phyloP scores from a whole-genome alignment of 2,113 vertebrate species.

The Cichladusa arquata region DNA sequence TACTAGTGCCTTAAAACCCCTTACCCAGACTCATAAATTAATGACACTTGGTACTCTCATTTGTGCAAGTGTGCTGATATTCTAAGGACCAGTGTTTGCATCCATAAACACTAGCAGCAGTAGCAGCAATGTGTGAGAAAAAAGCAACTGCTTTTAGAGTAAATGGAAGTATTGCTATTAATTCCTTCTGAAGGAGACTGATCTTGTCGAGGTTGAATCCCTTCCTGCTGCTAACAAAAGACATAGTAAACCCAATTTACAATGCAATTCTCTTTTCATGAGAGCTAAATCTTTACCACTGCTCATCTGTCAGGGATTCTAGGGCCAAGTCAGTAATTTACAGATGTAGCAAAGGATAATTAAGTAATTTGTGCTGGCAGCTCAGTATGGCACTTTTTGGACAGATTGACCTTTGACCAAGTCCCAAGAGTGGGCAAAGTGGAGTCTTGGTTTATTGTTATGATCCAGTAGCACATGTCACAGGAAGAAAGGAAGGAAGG shows the following conservation, averaged over 20 bases:
- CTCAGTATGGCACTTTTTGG: background rate
- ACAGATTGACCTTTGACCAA: background rate
- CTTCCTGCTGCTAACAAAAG: background rate
- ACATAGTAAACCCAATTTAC: background rate
- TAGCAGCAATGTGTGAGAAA: background rate
- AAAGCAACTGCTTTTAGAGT: background rate
- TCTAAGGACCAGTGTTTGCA: background rate
- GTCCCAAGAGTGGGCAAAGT: background rate
- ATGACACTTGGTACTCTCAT: background rate
- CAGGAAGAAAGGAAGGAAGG: constrained; percentile 45
- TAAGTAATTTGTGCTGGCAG: background rate
- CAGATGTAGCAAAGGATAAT: background rate
- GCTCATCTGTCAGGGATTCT: background rate
- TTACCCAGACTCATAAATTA: constrained; percentile 20
- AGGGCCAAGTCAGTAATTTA: background rate
- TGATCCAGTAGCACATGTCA: background rate
- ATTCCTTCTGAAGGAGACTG: background rate
- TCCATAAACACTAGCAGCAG: background rate
- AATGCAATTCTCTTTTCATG: background rate
- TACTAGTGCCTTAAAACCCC: background rate
- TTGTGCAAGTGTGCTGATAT: background rate
- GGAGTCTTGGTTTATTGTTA: background rate
- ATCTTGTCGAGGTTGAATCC: background rate
- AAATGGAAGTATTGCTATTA: background rate
- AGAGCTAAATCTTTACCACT: background rate